Evolutionary conservation across 2,113 vertebrate genomes (phyloP).

Genomic region (Brienomyrus longianalis): DNA sequence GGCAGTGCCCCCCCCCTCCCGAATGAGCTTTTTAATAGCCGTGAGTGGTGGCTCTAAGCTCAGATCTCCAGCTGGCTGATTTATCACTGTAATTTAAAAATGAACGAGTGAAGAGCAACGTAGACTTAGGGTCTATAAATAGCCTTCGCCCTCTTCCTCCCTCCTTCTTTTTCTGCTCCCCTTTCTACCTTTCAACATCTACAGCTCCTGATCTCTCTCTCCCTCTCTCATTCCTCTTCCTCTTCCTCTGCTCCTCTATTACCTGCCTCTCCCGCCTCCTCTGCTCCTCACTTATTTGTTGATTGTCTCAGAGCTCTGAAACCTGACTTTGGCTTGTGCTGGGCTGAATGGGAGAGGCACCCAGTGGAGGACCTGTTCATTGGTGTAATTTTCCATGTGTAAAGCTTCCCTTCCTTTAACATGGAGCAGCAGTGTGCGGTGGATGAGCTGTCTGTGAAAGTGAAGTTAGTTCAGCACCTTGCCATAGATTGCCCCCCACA

Average conservation of each 20-base stretch:
- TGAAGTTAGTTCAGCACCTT: neutral
- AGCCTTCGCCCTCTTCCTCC: constrained; percentile 23
- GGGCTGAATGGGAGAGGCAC: neutral
- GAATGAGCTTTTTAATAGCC: constrained; percentile 36
- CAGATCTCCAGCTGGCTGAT: constrained; percentile 26
- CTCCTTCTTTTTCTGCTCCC: neutral
- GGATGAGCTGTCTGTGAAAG: neutral
- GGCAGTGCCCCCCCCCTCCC: neutral
- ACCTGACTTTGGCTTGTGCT: neutral
- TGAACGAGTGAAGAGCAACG: constrained; percentile 28
- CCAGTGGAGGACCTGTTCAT: neutral
- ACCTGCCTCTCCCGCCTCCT: neutral
- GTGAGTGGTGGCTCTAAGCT: constrained; percentile 23
- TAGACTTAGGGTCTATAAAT: constrained; percentile 34
- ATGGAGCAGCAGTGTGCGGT: neutral
- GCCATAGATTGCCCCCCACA: neutral
- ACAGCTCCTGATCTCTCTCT: neutral
- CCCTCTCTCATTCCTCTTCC: neutral
- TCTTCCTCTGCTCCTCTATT: neutral
- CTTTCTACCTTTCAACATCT: neutral
- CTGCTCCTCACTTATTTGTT: neutral
- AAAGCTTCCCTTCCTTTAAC: neutral
- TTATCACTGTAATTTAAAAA: constrained; percentile 32
- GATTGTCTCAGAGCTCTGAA: no score
- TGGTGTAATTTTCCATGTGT: neutral